Evolutionary conservation across 2,888 invertebrate species (phyloP).

Genomic region (Limulus polyphemus): DNA sequence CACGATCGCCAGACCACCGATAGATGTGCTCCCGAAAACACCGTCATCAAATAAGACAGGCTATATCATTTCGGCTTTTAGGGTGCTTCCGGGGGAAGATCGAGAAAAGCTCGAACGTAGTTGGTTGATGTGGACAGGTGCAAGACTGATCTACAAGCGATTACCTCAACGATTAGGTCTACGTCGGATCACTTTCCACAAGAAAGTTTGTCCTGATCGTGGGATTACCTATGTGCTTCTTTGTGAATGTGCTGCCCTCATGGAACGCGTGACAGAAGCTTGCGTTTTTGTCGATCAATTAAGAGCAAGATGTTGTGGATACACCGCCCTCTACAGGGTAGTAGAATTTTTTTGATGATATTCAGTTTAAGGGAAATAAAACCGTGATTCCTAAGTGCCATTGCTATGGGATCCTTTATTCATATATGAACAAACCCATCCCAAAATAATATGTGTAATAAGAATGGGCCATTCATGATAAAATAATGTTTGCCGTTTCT

Average conservation of each 20-base stretch:
- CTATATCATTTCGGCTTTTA: slow-evolving; percentile 78
- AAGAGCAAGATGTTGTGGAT: slow-evolving; percentile 75
- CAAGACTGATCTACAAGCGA: slow-evolving; percentile 78
- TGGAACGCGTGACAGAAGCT: slow-evolving; percentile 73
- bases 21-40: slow-evolving; percentile 11
- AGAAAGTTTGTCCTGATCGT: slow-evolving; percentile 56
- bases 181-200: slow-evolving; percentile 74
- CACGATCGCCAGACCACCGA: slow-evolving; percentile 16
- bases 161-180: slow-evolving; percentile 71
- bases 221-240: slow-evolving; percentile 75
- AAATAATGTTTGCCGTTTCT: too few species aligned
- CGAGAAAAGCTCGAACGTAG: slow-evolving; percentile 81
- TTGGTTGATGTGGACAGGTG: slow-evolving; percentile 90
- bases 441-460: too few species aligned
- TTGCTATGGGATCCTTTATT: too few species aligned
- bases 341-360: slow-evolving; percentile 27
- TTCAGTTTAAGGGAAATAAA: too few species aligned
- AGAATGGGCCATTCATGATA: too few species aligned
- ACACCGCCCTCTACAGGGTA: slow-evolving; percentile 63
- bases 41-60: slow-evolving; percentile 43
- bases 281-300: slow-evolving; percentile 74
- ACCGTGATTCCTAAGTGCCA: too few species aligned
- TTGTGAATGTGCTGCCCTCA: slow-evolving; percentile 76
- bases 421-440: too few species aligned
- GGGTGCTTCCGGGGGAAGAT: slow-evolving; percentile 55